Evolutionary conservation across 2,113 vertebrate genomes (phyloP).

Genomic region (Polypterus senegalus): DNA sequence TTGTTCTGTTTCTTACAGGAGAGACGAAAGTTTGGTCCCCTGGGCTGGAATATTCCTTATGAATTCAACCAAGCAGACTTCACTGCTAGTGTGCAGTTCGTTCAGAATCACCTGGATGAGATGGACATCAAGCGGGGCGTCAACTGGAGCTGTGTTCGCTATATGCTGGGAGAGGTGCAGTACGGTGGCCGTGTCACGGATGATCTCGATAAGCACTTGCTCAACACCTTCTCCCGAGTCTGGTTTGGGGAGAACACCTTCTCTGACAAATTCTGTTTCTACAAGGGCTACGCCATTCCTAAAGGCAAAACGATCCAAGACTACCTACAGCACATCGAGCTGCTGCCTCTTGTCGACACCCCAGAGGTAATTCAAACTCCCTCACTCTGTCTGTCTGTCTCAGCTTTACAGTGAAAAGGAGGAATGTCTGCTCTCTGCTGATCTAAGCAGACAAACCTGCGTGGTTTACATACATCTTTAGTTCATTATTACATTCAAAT

Average conservation of each 20-base stretch:
- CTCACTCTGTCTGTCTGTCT: neutral
- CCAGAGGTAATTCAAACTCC: slow-evolving; percentile 49
- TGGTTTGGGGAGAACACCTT: slow-evolving; percentile 70
- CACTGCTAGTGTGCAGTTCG: slow-evolving; percentile 60
- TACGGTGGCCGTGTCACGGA: slow-evolving; percentile 69
- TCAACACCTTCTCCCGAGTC: slow-evolving; percentile 57
- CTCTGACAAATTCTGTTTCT: slow-evolving; percentile 56
- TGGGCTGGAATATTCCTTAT: slow-evolving; percentile 76
- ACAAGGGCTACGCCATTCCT: slow-evolving; percentile 54
- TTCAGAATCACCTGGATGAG: slow-evolving; percentile 64
- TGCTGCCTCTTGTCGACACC: slow-evolving; percentile 52
- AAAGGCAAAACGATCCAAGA: slow-evolving; percentile 49
- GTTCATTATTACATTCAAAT: too few species aligned
- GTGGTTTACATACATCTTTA: too few species aligned
- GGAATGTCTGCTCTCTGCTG: too few species aligned
- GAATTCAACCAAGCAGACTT: slow-evolving; percentile 77
- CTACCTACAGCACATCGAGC: slow-evolving; percentile 56
- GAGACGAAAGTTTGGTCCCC: slow-evolving; percentile 63
- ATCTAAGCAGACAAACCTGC: too few species aligned
- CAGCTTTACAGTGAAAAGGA: too few species aligned
- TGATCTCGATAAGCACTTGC: slow-evolving; percentile 60
- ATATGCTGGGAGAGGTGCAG: slow-evolving; percentile 70
- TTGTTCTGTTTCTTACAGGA: slow-evolving; percentile 39
- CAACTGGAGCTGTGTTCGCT: slow-evolving; percentile 62
- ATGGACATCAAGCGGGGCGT: slow-evolving; percentile 46